phyloP scores from a whole-genome alignment of 2,113 vertebrate species.

The Coregonus clupeaformis region DNA sequence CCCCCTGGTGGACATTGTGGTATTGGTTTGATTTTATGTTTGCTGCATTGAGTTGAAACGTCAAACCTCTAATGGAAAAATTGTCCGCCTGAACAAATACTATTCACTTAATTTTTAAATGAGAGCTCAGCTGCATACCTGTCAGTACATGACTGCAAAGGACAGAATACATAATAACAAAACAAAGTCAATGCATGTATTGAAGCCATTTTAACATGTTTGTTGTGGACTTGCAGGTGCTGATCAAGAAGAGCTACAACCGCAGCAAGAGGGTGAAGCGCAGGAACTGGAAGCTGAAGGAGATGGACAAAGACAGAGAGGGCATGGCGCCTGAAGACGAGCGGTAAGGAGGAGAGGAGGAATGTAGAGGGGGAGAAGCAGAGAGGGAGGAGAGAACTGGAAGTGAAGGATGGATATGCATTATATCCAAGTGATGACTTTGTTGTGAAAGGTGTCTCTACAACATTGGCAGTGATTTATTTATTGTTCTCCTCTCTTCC shows the following conservation, averaged over 20 bases:
- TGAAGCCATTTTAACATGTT: too few species aligned
- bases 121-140: not conserved
- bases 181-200: too few species aligned
- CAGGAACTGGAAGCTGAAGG: slow-evolving; percentile 94
- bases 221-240: slow-evolving; percentile 70
- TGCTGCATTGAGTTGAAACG: too few species aligned
- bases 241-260: slow-evolving; percentile 96
- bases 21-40: too few species aligned
- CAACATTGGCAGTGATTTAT: not conserved
- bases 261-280: slow-evolving; percentile 82
- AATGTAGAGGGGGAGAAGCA: not conserved
- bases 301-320: slow-evolving; percentile 85
- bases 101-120: slow-evolving; percentile 27
- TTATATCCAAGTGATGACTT: too few species aligned
- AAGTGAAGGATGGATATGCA: not conserved
- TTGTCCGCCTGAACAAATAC: too few species aligned
- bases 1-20: too few species aligned
- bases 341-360: slow-evolving; percentile 71
- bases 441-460: too few species aligned
- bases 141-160: too few species aligned
- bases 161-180: too few species aligned
- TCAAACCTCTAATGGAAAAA: not conserved
- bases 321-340: slow-evolving; percentile 84
- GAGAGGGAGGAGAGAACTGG: not conserved
- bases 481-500: not conserved